Conservation (phyloP, 1,140 invertebrate genomes). For the Pseudomyrmex dendroicus region DNA sequence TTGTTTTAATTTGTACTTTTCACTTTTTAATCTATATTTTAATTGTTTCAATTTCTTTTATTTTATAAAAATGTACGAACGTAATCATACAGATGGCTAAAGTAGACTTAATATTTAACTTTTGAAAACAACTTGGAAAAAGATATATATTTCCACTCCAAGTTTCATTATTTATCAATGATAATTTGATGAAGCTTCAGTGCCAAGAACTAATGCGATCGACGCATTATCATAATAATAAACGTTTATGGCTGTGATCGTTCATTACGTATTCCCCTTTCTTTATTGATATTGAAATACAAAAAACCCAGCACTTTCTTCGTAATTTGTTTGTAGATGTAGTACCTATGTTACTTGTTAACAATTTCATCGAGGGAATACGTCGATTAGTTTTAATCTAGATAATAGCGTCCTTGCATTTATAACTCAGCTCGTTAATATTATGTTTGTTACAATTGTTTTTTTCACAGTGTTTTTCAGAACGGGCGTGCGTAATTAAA, state of each 20-base stretch:
- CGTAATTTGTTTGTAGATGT: not conserved
- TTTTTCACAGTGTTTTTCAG: constrained; percentile 8
- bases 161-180: constrained; percentile 8
- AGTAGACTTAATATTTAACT: constrained; percentile 35
- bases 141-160: constrained; percentile 1
- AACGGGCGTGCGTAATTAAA: not conserved
- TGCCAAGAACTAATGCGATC: constrained; percentile 7
- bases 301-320: not conserved
- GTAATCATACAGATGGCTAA: not conserved
- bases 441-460: constrained; percentile 30
- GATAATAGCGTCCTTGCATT: constrained; percentile 48
- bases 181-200: constrained; percentile 46
- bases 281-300: constrained; percentile 4
- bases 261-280: not conserved
- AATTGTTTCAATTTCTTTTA: not conserved
- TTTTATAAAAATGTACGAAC: too few species aligned
- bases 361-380: constrained; percentile 41
- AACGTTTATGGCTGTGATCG: not conserved
- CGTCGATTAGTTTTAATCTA: constrained; percentile 60
- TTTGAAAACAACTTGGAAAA: not conserved
- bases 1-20: not conserved
- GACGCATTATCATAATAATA: constrained; percentile 48
- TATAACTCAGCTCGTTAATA: not conserved
- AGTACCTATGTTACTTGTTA: not conserved
- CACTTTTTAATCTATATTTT: not conserved